Percentiles rank a stretch among this genome's conserved stretches.
Evolutionary conservation across 2,888 invertebrate genomes (phyloP).

Genomic region (Athetis lepigone): DNA sequence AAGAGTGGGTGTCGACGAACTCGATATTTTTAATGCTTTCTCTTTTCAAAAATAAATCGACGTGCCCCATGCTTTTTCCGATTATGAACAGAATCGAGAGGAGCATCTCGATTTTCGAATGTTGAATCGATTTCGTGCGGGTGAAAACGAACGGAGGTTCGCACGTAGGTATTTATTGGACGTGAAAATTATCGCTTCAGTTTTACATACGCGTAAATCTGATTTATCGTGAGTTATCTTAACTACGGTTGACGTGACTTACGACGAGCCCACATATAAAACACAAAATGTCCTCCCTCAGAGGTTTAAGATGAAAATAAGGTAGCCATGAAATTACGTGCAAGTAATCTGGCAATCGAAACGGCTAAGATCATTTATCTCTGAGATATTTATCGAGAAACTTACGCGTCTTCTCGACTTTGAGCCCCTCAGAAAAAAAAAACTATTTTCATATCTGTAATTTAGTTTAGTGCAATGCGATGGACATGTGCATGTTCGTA

Average conservation of each 20-base stretch:
- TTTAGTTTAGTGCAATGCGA: too few species aligned
- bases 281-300: slow-evolving; percentile 66
- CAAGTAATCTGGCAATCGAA: slow-evolving; percentile 46
- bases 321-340: slow-evolving; percentile 44
- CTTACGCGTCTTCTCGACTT: slow-evolving; percentile 8
- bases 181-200: slow-evolving; percentile 74
- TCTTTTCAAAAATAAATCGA: slow-evolving; percentile 68
- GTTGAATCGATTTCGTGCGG: slow-evolving; percentile 64
- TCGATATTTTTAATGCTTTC: slow-evolving; percentile 77
- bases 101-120: slow-evolving; percentile 50
- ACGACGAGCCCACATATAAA: slow-evolving; percentile 67
- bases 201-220: slow-evolving; percentile 75
- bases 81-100: slow-evolving; percentile 60
- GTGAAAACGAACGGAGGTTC: slow-evolving; percentile 73
- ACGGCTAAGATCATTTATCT: slow-evolving; percentile 34
- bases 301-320: slow-evolving; percentile 64
- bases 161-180: slow-evolving; percentile 72
- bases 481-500: too few species aligned
- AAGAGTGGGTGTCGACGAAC: slow-evolving; percentile 80
- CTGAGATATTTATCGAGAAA: slow-evolving; percentile 38
- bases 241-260: slow-evolving; percentile 68
- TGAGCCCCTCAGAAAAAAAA: too few species aligned
- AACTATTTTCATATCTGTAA: too few species aligned
- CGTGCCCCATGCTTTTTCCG: slow-evolving; percentile 53
- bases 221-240: slow-evolving; percentile 77